Evolutionary conservation across 2,113 vertebrate species (phyloP).

Genomic region (Aspiorhynchus laticeps): DNA sequence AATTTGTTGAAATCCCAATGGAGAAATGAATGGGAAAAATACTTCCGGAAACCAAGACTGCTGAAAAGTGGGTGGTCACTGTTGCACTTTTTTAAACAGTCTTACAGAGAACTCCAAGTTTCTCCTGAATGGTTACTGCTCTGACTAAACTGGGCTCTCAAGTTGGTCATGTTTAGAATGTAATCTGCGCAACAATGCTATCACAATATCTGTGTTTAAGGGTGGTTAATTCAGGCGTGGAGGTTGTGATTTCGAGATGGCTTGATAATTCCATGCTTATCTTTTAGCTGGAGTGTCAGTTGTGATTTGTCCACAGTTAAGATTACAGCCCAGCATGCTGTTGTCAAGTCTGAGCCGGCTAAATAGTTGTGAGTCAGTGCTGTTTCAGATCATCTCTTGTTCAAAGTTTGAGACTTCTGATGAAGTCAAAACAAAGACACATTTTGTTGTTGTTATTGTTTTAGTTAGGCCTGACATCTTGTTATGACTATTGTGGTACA

Average conservation of each 20-base stretch:
- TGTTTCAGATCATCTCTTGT: slow-evolving; percentile 37
- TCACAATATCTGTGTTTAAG: slow-evolving; percentile 11
- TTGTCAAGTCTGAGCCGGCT: slow-evolving; percentile 32
- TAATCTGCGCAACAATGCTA: slow-evolving; percentile 31
- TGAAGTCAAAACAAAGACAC: neutral
- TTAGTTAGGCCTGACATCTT: neutral
- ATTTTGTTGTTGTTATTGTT: slow-evolving; percentile 10
- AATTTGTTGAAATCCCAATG: neutral
- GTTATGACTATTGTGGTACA: neutral
- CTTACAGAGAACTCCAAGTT: neutral
- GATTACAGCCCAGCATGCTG: slow-evolving; percentile 23
- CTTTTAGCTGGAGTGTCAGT: slow-evolving; percentile 14
- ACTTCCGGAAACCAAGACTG: neutral
- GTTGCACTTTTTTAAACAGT: neutral
- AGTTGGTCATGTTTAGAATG: neutral
- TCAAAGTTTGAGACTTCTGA: neutral
- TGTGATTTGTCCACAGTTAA: slow-evolving; percentile 28
- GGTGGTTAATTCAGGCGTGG: slow-evolving; percentile 31
- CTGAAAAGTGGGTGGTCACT: neutral
- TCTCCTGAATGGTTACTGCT: neutral
- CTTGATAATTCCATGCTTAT: slow-evolving; percentile 33
- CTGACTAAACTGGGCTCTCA: neutral
- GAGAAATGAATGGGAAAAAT: slow-evolving; percentile 3
- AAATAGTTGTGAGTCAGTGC: slow-evolving; percentile 39
- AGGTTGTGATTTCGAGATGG: slow-evolving; percentile 26